Evolutionary conservation across 2,113 vertebrate genomes (phyloP), one percentile per base, ranked within the genome.

Genomic region (Leptocoma aspasia): DNA sequence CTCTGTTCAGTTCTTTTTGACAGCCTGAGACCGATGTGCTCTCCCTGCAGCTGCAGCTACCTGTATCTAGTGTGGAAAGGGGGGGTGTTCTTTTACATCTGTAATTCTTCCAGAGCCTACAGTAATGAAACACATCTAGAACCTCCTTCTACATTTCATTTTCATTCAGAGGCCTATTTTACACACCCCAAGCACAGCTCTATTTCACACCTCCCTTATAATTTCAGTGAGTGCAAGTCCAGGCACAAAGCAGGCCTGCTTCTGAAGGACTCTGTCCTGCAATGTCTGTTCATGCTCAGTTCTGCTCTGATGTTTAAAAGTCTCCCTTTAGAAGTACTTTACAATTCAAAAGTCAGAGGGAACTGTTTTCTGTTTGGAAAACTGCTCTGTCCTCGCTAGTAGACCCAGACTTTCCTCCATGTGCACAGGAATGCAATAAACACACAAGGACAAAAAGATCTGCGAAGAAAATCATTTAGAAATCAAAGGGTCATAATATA

Each of bases 401-500:
- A 80, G 73, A 84, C 24, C 27, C 50, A 68, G 61, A 61, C 16
- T 83, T 82, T 65, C 52, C 53, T 56, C 59, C 50, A 42, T 41
- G 37, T 33, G 42, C 50, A 81, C 31, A 86, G 81, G 92, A 93
- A 95, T 76, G 64, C 60, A 78, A 41, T 47, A 77, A 83, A 80
- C 22, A 82, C 49, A 44, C 20, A 28, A 37, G 39, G 37, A 91
- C 64, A 86, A 88, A 96, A 63, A 91, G 35, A 93, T 84, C 60
- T 70, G 50, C 1, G 44, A 94, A 64, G 60, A 96, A 95, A 96
- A 90, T 71, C 0, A 92, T 91, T 90, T 76, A 77, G 81, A 96
- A 95, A 89, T 91, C 77, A 96, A 97, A 89, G 76, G 68, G 89
- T 94, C 89, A 49, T 94, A 95, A 95, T 78, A 78, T 28, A 85